Base-by-base conservation (phyloP, 1,140 invertebrate genomes). In the Matsumurasca onukii region DNA sequence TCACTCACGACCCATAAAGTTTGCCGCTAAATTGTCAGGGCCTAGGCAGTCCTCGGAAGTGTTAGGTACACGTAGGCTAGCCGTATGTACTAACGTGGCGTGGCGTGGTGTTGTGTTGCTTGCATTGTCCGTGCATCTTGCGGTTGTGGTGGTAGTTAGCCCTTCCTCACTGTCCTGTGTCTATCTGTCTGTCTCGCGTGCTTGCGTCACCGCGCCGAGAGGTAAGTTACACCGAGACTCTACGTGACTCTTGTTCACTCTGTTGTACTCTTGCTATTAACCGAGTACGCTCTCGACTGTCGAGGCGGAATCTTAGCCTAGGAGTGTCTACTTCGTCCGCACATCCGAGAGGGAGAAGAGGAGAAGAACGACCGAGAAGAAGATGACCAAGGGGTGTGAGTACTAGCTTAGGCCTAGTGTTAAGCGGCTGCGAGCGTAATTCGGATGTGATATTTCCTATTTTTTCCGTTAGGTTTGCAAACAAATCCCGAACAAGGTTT, bases 101-200 rank as follows among this genome's bases (percentile, higher is more conserved):
- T 39, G 34, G 34, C 17, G 34, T 39, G 34, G 34, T 39, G 34
- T 17, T 9, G 5, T 5, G 34, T 17, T 39, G 34, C 17, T 17
- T 17, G 34, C 17, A 39, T 17, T 39, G 34, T 39, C 5, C 34
- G 9, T 59, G 55, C 55, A 59, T 59, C n/a, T n/a, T n/a, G n/a
- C n/a, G 55, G 55, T 27, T 59, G 55, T 59, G 55, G 12, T 59
- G 22, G 55, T 59, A 59, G 55, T 27, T 59, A 59, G 55, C 15
- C 15, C 55, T 59, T 59, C 30, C 15, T 22, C 24, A 13, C 55
- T 59, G 55, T 59, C 55, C 55, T 59, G 15, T 59, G 55, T 59
- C 55, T 59, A 9, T 59, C 15, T 51, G 17, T 59, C 55, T 59
- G 55, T 59, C 55, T 59, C 55, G 25, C 25, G 30, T 15, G 12